phyloP scores from a whole-genome alignment of 2,888 invertebrate species.

The Cecidostiba fungosa region DNA sequence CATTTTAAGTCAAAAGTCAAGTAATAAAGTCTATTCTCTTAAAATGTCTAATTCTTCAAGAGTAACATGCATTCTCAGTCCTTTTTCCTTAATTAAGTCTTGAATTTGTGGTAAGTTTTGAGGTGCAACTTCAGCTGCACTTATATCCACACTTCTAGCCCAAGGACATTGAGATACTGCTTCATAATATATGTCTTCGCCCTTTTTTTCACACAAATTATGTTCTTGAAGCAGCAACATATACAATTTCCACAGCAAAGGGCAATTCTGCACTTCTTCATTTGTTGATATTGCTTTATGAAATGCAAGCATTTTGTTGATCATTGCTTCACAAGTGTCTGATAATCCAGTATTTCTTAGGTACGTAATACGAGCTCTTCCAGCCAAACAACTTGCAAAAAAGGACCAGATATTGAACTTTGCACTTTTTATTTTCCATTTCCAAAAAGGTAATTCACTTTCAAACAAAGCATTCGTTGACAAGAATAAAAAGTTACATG shows the following conservation, averaged over 20 bases:
- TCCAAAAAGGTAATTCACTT: constrained; percentile 82
- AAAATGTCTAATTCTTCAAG: constrained; percentile 88
- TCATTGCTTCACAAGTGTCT: constrained; percentile 70
- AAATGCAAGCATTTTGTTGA: constrained; percentile 75
- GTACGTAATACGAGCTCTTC: constrained; percentile 71
- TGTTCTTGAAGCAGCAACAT: constrained; percentile 82
- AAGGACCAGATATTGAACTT: constrained; percentile 71
- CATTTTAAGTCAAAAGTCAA: not conserved
- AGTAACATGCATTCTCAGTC: constrained; percentile 87
- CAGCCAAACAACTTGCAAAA: constrained; percentile 73
- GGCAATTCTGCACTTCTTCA: constrained; percentile 80
- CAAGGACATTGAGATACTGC: constrained; percentile 76
- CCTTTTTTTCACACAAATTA: constrained; percentile 75
- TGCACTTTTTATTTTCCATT: constrained; percentile 77
- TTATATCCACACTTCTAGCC: constrained; percentile 83
- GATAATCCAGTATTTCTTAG: constrained; percentile 67
- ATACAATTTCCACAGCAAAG: constrained; percentile 85
- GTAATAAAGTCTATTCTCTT: constrained; percentile 78
- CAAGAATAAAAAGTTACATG: constrained; percentile 83
- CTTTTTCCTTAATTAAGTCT: constrained; percentile 89
- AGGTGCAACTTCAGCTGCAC: constrained; percentile 85
- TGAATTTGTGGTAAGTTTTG: constrained; percentile 83
- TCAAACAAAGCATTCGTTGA: constrained; percentile 81
- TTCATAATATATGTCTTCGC: constrained; percentile 77
- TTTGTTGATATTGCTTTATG: constrained; percentile 72